Evolutionary conservation across 2,113 vertebrate species (phyloP).

Genomic region (Neogobius melanostomus): DNA sequence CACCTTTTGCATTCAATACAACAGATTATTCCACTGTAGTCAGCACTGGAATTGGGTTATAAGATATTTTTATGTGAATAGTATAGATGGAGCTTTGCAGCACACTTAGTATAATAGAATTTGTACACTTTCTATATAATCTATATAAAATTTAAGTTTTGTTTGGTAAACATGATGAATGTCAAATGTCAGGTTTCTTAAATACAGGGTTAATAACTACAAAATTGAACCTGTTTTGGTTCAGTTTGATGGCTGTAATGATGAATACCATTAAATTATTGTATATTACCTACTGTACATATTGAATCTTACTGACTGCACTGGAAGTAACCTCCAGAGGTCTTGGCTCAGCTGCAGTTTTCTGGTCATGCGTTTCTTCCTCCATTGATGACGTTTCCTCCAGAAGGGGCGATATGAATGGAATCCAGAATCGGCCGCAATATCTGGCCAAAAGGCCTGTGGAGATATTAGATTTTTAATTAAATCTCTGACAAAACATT

Average conservation of each 20-base stretch:
- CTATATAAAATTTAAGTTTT: too few species aligned
- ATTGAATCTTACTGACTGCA: conserved; percentile 42
- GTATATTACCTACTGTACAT: background rate
- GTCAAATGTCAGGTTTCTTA: too few species aligned
- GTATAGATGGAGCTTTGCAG: background rate
- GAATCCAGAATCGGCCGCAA: conserved; percentile 91
- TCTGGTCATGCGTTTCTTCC: conserved; percentile 86
- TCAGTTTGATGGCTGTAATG: background rate
- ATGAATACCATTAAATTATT: background rate
- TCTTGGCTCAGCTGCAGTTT: conserved; percentile 9
- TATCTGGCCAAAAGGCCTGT: conserved; percentile 94
- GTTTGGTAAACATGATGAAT: background rate
- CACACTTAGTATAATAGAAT: too few species aligned
- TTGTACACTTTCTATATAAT: too few species aligned
- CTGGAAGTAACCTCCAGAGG: conserved; percentile 46
- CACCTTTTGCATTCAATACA: conserved; percentile 18
- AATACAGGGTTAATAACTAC: too few species aligned
- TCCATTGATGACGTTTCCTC: conserved; percentile 88
- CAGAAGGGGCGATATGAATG: conserved; percentile 91
- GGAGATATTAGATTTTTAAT: conserved; percentile 9
- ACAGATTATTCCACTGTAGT: conserved; percentile 46
- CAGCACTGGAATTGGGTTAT: conserved; percentile 4
- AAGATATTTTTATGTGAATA: background rate
- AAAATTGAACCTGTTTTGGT: too few species aligned
- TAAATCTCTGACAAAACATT: background rate